phyloP scores from a whole-genome alignment of 1,140 invertebrate genomes.

The Melanaphis sacchari region DNA sequence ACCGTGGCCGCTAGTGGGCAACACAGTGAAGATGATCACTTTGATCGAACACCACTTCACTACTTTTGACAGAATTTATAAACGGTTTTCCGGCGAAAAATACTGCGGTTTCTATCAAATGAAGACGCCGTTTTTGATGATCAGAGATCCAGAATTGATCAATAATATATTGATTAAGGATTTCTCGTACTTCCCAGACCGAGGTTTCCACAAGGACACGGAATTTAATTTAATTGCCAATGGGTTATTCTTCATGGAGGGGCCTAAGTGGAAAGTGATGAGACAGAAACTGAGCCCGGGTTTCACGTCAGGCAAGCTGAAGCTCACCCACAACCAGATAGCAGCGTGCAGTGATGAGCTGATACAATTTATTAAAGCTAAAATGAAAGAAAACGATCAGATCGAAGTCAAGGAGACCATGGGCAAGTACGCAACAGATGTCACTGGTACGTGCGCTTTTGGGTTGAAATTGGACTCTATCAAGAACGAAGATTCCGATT shows the following conservation, averaged over 20 bases:
- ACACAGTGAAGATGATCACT: constrained; percentile 17
- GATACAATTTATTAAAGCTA: constrained; percentile 62
- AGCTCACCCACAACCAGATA: constrained; percentile 66
- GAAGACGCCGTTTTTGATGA: constrained; percentile 65
- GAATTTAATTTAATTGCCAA: constrained; percentile 66
- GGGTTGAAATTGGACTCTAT: constrained; percentile 16
- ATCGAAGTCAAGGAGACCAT: neutral
- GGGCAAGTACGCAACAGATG: constrained; percentile 52
- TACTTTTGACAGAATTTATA: constrained; percentile 51
- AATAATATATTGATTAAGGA: constrained; percentile 67
- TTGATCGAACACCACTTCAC: neutral
- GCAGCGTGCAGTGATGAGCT: constrained; percentile 62
- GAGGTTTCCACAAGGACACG: constrained; percentile 64
- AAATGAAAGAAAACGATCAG: too few species aligned
- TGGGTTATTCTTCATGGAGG: constrained; percentile 66
- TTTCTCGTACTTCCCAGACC: constrained; percentile 65
- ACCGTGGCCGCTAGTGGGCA: constrained; percentile 63
- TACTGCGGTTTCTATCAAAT: constrained; percentile 66
- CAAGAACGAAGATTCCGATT: constrained; percentile 63
- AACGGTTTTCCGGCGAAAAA: constrained; percentile 59
- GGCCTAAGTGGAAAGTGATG: constrained; percentile 66
- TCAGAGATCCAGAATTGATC: constrained; percentile 67
- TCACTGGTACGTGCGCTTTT: constrained; percentile 49
- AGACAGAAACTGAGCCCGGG: constrained; percentile 67
- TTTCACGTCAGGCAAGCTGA: constrained; percentile 70